Base-by-base conservation (phyloP, 2,888 invertebrate genomes). In the Epinotia nisella region DNA sequence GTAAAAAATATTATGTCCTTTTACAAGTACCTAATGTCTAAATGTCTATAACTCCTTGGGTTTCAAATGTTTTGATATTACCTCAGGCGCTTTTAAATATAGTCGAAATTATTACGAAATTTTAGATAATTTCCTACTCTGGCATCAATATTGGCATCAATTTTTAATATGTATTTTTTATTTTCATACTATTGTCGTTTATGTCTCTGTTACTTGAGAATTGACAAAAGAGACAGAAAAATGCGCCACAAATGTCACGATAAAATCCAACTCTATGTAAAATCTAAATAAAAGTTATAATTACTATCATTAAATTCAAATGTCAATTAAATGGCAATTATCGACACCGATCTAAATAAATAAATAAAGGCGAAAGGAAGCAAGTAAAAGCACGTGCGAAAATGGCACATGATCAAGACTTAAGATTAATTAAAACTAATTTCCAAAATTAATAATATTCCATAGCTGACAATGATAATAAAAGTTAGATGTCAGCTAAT, bases 381-480 rank as follows among this genome's bases (percentile, higher is more conserved):
- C 82, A 82, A 84, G 82, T 76, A 77, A 76, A 77, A 89, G 89
- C 88, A 91, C 92, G 93, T 93, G 93, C 93, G 75, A 80, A 80
- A 87, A 93, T 93, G 93, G 93, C 93, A 93, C 93, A 92, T 92
- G 90, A 84, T 79, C 80, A 83, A 90, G 86, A 87, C 85, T 90
- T 92, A 91, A 81, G 70, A 79, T 82, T 87, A 80, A 74, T 78
- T 76, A 78, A 70, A 79, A 77, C 77, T 77, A 78, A 59, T 49
- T 13, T 35, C 35, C 35, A 35, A 35, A 35, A 35, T 35, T 0
- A 35, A 9, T 35, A 9, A 21, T 59, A 49, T 29, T 58, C 13
- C 49, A n/a, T 4, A n/a, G 49, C 49, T 49, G 49, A 13, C n/a
- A 49, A 7, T 49, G 49, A 15, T 4, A 49, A 7, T 45, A n/a